Conservation (phyloP, 2,113 vertebrate species). For the Talpa occidentalis region DNA sequence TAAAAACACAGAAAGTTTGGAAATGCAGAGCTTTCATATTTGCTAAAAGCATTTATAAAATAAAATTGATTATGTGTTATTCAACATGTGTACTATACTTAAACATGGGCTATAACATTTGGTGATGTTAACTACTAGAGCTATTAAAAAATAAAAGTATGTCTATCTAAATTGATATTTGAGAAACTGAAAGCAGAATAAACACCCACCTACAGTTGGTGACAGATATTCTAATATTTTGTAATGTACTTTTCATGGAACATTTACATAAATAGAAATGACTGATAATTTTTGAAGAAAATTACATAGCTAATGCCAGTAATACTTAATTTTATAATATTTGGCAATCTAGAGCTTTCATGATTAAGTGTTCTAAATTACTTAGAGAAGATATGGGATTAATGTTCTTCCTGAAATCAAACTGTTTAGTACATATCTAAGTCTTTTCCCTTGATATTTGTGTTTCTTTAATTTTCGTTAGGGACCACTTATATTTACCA, state of each 20-base stretch:
- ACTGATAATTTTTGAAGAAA: conserved; percentile 12
- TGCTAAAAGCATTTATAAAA: conserved; percentile 1
- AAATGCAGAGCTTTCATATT: not conserved
- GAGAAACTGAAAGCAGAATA: conserved; percentile 33
- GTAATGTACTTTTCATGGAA: not conserved
- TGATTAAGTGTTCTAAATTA: not conserved
- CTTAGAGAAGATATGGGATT: not conserved
- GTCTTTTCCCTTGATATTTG: not conserved
- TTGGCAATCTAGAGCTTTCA: not conserved
- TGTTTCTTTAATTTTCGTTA: conserved; percentile 2
- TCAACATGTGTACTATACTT: not conserved
- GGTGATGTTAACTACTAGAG: not conserved
- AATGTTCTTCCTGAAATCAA: not conserved
- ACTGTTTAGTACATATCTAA: not conserved
- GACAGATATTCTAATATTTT: not conserved
- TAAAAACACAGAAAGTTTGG: not conserved
- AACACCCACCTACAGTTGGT: not conserved
- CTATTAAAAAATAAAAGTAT: not conserved
- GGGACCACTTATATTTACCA: not conserved
- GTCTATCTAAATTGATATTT: not conserved
- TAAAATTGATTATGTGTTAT: not conserved
- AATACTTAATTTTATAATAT: not conserved
- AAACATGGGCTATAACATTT: not conserved
- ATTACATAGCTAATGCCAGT: not conserved
- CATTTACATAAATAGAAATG: not conserved